These are phyloP conservation scores for Sepioteuthis lessoniana DNA, from an alignment of 2,888 invertebrate species.

Conservation along the genomic window DNA sequence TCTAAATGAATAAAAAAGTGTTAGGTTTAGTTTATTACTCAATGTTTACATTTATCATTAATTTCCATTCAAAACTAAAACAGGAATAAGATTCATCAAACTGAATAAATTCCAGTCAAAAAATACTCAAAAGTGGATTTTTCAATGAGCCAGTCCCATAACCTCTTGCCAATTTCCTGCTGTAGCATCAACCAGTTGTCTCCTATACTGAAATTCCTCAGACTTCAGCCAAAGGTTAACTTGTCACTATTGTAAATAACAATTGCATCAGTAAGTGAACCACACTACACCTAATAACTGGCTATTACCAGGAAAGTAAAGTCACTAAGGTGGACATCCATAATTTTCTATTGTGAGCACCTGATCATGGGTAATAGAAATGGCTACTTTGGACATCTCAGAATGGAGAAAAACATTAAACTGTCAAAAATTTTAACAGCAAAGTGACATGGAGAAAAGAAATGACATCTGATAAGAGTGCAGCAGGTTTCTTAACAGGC, in stretches of 20 bases:
- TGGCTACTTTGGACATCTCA: not conserved
- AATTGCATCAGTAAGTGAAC: not conserved
- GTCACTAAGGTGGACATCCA: not conserved
- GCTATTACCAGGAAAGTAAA: not conserved
- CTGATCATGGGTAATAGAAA: not conserved
- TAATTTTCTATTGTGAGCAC: constrained; percentile 2
- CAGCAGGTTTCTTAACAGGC: too few species aligned
- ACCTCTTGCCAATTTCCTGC: not conserved
- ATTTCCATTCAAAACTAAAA: not conserved
- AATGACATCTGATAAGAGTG: too few species aligned
- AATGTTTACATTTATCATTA: too few species aligned
- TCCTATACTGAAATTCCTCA: not conserved
- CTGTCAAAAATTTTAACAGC: not conserved
- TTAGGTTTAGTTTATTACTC: too few species aligned
- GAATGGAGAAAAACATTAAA: not conserved
- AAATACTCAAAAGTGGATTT: not conserved
- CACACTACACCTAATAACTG: not conserved
- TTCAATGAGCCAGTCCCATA: not conserved
- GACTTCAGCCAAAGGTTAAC: not conserved
- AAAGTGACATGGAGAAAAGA: not conserved
- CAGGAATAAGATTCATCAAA: not conserved
- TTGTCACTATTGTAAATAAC: not conserved
- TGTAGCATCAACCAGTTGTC: not conserved
- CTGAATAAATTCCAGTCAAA: not conserved
- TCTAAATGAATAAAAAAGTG: too few species aligned